Base-by-base conservation (phyloP, 1,140 invertebrate genomes). In the Neelides sp. region DNA sequence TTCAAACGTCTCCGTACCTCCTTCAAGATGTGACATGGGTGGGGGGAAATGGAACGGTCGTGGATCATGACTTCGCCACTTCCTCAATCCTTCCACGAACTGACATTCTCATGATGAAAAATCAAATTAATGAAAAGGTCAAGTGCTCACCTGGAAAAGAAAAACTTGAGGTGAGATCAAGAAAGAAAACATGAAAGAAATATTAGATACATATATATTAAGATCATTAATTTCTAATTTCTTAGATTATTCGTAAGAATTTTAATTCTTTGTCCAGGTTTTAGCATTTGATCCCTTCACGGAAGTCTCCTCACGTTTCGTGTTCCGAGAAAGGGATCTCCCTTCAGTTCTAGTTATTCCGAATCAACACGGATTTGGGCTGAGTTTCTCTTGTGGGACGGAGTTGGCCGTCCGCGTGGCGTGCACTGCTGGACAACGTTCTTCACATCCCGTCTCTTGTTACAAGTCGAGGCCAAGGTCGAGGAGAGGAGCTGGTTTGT, bases 301-400 rank as follows among this genome's bases (percentile, higher is more conserved):
- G 37, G 55, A 61, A 49, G 45, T 55, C 20, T 27, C 43, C 19
- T 40, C 46, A 28, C 40, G 15, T 5, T 57, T 53, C 35, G 5
- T 32, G 8, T 61, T 61, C 40, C 40, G 28, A 17, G 13, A 26
- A 24, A 24, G 50, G 17, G 57, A 47, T 35, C 34, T 61, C 3
- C 59, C 59, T 1, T 12, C 48, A 2, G 45, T 43, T 30, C 26
- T 61, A 8, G 13, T 61, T 10, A 40, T 61, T 27, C 55, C 59
- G 4, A 61, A 61, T 42, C 59, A 61, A 28, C 52, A 55, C 32
- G 59, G 59, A 4, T 61, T 45, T 45, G 59, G 59, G n/a, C 39
- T 61, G 2, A 57, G 40, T 3, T 57, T 61, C 19, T n/a, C 23
- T 0, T 61, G 59, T 28, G n/a, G n/a, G n/a, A n/a, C n/a, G n/a